Evolutionary conservation across 2,888 invertebrate genomes (phyloP).

Genomic region (Troides helena): DNA sequence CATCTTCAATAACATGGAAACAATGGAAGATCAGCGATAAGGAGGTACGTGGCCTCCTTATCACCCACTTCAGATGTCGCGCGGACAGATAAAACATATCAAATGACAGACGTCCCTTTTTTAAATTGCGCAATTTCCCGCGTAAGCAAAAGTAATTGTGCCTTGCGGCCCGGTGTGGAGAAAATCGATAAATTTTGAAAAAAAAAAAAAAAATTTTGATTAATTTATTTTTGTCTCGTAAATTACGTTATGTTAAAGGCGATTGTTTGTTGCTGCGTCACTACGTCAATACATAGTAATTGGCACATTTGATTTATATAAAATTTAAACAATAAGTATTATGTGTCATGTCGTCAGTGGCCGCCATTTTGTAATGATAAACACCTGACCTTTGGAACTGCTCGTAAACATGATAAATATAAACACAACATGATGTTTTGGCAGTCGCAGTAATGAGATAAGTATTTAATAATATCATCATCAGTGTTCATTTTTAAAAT

Average conservation of each 20-base stretch:
- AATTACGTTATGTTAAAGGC: no score
- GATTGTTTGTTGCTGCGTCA: no score
- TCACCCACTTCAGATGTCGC: slow-evolving; percentile 24
- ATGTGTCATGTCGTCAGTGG: slow-evolving; percentile 4
- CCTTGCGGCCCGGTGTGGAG: no score
- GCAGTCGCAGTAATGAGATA: background rate
- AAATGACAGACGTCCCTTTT: background rate
- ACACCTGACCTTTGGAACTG: slow-evolving; percentile 25
- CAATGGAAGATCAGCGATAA: slow-evolving; percentile 12
- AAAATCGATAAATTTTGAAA: no score
- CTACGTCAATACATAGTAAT: background rate
- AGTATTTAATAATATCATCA: no score
- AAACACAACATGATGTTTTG: slow-evolving; percentile 1
- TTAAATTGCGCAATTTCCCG: slow-evolving; percentile 8
- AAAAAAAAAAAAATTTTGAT: no score
- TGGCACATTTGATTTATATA: slow-evolving; percentile 11
- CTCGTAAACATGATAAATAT: slow-evolving; percentile 11
- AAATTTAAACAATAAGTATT: slow-evolving; percentile 1
- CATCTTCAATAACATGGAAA: slow-evolving; percentile 13
- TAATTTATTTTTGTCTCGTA: no score
- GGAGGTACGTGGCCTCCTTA: slow-evolving; percentile 16
- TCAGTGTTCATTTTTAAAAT: no score
- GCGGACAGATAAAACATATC: slow-evolving; percentile 13
- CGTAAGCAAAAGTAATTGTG: no score
- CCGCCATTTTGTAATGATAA: slow-evolving; percentile 24